Base-by-base conservation (phyloP, 2,113 vertebrate genomes). In the Eurypyga helias region DNA sequence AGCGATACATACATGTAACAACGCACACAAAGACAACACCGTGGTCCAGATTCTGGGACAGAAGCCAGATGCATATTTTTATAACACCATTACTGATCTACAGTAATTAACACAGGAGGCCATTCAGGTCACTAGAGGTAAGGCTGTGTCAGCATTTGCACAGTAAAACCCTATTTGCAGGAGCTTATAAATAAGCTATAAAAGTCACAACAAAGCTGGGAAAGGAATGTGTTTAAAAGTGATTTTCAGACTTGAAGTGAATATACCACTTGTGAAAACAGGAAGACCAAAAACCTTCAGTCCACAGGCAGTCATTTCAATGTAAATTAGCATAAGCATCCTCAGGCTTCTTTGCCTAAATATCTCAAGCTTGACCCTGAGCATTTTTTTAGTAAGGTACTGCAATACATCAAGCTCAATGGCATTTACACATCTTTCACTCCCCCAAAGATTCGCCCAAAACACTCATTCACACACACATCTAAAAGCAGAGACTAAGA, bases 101-200 rank as follows among this genome's bases (percentile, higher is more conserved):
- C 43, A 83, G 66, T 77, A 89, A 82, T 92, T 92, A 93, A 93
- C 73, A 79, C 6, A 87, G 84, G 48, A 84, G 93, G 83, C 33
- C 76, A 51, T 81, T 95, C 51, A 20, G 79, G 83, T 96, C 72
- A 88, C 55, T 49, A 60, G 66, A 94, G 43, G 61, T 85, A 64
- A 97, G 57, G 78, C 65, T 93, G 58, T 87, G 83, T 90, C 75
- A 93, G 72, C 80, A 92, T 87, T 79, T 65, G 81, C 8, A 0
- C 85, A 87, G 77, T 87, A 95, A 97, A 94, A 73, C 51, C 89
- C 58, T 90, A 46, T 86, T 91, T 93, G 75, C 48, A 77, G n/a
- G 70, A 91, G 93, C 78, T 97, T 96, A 92, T 77, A 86, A 91
- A 79, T 96, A 90, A 96, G 87, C 87, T 90, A 34, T 38, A 60